Percentiles rank a stretch among this genome's conserved stretches.
Evolutionary conservation across 2,888 invertebrate genomes (phyloP).

Genomic region (Eupithecia centaureata): DNA sequence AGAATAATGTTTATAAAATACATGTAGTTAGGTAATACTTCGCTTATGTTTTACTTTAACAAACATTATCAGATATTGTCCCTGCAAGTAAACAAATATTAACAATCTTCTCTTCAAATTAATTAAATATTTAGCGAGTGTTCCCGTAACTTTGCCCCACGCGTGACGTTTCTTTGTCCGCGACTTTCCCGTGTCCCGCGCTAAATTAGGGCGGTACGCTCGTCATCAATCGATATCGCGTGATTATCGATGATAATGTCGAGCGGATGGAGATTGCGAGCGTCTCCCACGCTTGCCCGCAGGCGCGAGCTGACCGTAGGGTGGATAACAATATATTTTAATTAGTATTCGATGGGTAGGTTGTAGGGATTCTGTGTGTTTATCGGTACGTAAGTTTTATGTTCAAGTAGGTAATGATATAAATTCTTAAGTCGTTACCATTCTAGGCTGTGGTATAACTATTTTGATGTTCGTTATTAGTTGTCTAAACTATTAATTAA

Average conservation of each 20-base stretch:
- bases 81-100: neutral
- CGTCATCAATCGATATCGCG: constrained; percentile 71
- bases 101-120: neutral
- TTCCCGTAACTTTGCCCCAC: constrained; percentile 1
- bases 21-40: no score
- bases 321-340: constrained; percentile 33
- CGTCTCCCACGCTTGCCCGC: constrained; percentile 49
- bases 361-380: constrained; percentile 13
- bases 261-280: constrained; percentile 45
- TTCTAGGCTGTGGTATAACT: neutral
- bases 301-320: constrained; percentile 31
- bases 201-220: constrained; percentile 45
- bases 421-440: neutral
- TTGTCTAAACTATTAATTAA: neutral
- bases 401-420: neutral
- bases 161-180: constrained; percentile 9
- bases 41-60: no score
- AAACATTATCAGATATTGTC: neutral
- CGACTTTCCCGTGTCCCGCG: constrained; percentile 32
- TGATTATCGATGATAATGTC: constrained; percentile 77
- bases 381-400: neutral
- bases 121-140: neutral
- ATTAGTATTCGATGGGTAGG: constrained; percentile 29
- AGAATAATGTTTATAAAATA: no score
- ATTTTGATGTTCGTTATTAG: no score